Base-by-base conservation (phyloP, 2,888 invertebrate species). In the Epistrophe grossulariae region DNA sequence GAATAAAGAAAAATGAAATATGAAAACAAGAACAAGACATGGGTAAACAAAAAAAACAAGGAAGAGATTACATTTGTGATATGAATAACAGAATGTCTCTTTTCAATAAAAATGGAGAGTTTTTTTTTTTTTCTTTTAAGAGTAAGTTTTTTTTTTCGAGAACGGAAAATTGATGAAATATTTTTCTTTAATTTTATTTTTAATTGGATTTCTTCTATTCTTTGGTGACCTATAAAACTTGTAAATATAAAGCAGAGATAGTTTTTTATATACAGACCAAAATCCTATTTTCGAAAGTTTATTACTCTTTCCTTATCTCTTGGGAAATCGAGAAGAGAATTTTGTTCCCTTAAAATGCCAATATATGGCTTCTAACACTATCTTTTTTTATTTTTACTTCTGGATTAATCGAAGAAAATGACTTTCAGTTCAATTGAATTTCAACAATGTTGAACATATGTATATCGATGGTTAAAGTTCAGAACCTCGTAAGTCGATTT, bases 111-210 rank as follows among this genome's bases (percentile, higher is more conserved):
- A 17, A 9, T 10, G 9, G 2, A 17, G 10, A 45, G 45, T 43
- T 43, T 15, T 43, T 13, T 2, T 24, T 43, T 15, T 43, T 43
- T n/a, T n/a, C n/a, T n/a, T n/a, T n/a, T n/a, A n/a, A n/a, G n/a
- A n/a, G n/a, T n/a, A n/a, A n/a, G n/a, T n/a, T n/a, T n/a, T n/a
- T n/a, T n/a, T n/a, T n/a, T n/a, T n/a, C n/a, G n/a, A n/a, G n/a
- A n/a, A n/a, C n/a, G n/a, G n/a, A n/a, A 50, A 52, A 52, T 28
- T 3, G 15, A 28, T 13, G 15, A 52, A 52, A 28, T 28, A 52
- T 52, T 52, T 52, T 52, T 15, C 52, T 52, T 52, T 28, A 52
- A 28, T 28, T 28, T 28, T 52, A 52, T 52, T 52, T 52, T 52
- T 52, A 28, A 52, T 13, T 52, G 15, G 13, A 52, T 52, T 52